Conservation (phyloP, 2,888 invertebrate genomes). For the Dicranocentrus wangi region DNA sequence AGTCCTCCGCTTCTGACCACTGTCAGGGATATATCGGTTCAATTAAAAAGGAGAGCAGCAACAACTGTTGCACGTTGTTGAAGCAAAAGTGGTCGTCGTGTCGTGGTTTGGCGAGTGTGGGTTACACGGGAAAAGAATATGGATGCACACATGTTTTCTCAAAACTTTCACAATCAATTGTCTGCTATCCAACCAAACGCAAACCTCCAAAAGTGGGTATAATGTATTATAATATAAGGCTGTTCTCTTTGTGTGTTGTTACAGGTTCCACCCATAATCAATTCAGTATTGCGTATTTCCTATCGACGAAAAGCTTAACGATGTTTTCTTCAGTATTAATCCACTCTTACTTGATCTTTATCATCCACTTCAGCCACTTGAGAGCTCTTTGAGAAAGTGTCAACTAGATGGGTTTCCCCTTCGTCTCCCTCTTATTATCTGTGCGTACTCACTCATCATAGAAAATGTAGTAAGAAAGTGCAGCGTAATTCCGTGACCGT, state of each 20-base stretch:
- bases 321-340: constrained; percentile 35
- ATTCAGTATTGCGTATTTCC: constrained; percentile 17
- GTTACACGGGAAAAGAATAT: background rate
- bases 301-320: constrained; percentile 35
- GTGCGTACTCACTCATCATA: background rate
- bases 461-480: background rate
- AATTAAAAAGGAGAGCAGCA: background rate
- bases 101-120: background rate
- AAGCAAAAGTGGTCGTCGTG: too few relatives aligned
- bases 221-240: background rate
- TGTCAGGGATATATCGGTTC: background rate
- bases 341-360: constrained; percentile 18
- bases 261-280: constrained; percentile 47
- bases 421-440: background rate
- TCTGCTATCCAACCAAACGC: background rate
- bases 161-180: background rate
- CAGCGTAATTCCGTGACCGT: background rate
- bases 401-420: constrained; percentile 3
- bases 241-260: constrained; percentile 7
- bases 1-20: too few relatives aligned
- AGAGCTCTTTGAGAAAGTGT: constrained; percentile 32
- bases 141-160: background rate
- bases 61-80: background rate
- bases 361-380: constrained; percentile 8
- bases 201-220: background rate